phyloP scores from a whole-genome alignment of 2,888 invertebrate species.

The Parnassius orleans region DNA sequence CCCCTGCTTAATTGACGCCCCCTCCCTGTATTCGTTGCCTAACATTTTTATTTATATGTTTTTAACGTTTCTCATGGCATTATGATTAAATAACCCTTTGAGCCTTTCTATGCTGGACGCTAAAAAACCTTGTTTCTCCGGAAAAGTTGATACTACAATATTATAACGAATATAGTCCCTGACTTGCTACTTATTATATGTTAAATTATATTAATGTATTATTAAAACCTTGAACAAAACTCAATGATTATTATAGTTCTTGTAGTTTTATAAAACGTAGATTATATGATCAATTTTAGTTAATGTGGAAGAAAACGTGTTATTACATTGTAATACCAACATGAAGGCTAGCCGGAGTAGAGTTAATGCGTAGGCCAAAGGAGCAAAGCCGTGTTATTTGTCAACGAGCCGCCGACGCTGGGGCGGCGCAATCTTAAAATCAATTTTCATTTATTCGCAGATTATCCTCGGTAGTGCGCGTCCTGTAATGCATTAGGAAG shows the following conservation, averaged over 20 bases:
- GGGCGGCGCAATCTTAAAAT: conserved; percentile 75
- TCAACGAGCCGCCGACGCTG: conserved; percentile 57
- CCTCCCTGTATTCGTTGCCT: conserved; percentile 25
- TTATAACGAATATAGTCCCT: no score
- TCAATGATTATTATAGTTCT: no score
- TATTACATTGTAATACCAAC: conserved; percentile 30
- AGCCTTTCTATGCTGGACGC: not conserved
- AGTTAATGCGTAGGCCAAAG: conserved; percentile 46
- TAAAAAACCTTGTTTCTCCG: no score
- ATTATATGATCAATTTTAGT: no score
- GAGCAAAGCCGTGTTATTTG: conserved; percentile 69
- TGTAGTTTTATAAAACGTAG: no score
- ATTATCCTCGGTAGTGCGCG: conserved; percentile 71
- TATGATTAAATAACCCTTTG: conserved; percentile 18
- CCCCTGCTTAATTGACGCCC: conserved; percentile 51
- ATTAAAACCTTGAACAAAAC: no score
- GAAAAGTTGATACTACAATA: no score
- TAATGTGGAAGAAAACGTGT: conserved; percentile 18
- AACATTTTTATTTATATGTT: conserved; percentile 25
- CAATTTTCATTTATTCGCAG: conserved; percentile 81
- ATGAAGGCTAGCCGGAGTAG: conserved; percentile 30
- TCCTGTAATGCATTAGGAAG: conserved; percentile 43
- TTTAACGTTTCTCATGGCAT: not conserved
- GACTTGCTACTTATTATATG: no score
- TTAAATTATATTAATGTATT: no score